Evolutionary conservation across 2,888 invertebrate species (phyloP).

Genomic region (Calephelis perditalis): DNA sequence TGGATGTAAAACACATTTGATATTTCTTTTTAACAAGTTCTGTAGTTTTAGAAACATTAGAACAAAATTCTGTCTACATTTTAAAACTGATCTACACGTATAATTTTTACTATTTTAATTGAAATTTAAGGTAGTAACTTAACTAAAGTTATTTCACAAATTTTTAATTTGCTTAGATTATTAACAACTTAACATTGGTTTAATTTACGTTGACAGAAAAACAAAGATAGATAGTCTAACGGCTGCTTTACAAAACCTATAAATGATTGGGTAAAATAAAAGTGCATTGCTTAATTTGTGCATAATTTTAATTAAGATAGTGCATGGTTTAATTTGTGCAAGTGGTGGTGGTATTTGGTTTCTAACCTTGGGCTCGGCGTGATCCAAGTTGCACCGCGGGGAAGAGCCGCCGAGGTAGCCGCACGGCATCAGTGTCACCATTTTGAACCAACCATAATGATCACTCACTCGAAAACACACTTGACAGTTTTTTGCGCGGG

Average conservation of each 20-base stretch:
- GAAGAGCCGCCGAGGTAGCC: constrained; percentile 79
- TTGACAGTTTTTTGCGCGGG: constrained; percentile 58
- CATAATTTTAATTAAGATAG: not conserved
- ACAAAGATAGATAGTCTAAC: not conserved
- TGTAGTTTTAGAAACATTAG: too few relatives aligned
- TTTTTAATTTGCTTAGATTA: too few relatives aligned
- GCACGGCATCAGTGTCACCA: constrained; percentile 84
- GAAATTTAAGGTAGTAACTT: too few relatives aligned
- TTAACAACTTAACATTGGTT: too few relatives aligned
- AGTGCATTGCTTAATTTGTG: not conserved
- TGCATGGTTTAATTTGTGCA: constrained; percentile 24
- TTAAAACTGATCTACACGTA: too few relatives aligned
- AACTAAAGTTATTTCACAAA: too few relatives aligned
- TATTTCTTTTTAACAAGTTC: too few relatives aligned
- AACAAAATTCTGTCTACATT: too few relatives aligned
- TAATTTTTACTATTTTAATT: too few relatives aligned
- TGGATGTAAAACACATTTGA: too few relatives aligned
- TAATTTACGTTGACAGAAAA: too few relatives aligned
- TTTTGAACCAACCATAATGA: constrained; percentile 43
- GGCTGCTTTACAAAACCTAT: not conserved
- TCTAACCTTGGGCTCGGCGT: constrained; percentile 73
- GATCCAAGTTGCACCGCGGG: constrained; percentile 72
- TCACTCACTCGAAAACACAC: constrained; percentile 55
- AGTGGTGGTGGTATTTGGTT: constrained; percentile 23
- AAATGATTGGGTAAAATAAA: not conserved